These are phyloP conservation scores for Ursus arctos DNA, from an alignment of 2,113 vertebrate species.

Conservation along the genomic window DNA sequence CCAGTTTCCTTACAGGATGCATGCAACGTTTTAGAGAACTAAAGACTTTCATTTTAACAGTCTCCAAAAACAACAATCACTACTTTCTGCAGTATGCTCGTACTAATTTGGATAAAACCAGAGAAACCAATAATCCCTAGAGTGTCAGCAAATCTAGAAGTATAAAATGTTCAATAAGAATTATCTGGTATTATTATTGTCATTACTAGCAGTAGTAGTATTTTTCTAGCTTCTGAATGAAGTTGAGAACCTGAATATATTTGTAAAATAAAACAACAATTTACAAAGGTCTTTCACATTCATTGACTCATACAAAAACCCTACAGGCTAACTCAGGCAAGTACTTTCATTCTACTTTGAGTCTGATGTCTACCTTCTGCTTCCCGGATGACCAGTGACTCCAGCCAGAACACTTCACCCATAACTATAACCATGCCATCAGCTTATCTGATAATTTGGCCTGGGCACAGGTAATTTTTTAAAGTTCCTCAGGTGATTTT, in stretches of 20 bases:
- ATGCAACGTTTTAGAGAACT: not conserved
- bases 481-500: not conserved
- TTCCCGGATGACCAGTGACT: not conserved
- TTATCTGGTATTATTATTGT: not conserved
- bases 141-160: not conserved
- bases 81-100: not conserved
- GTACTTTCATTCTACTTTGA: not conserved
- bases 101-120: not conserved
- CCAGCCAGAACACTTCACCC: not conserved
- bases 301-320: not conserved
- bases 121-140: not conserved
- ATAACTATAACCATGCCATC: not conserved
- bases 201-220: not conserved
- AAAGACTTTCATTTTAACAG: not conserved
- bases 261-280: slow-evolving; percentile 9
- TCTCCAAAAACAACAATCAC: not conserved
- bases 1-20: not conserved
- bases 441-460: not conserved
- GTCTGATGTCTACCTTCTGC: not conserved
- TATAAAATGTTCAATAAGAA: not conserved
- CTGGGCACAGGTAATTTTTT: not conserved
- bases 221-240: not conserved
- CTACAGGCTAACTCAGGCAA: not conserved
- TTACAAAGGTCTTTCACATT: not conserved
- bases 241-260: slow-evolving; percentile 7